phyloP scores from a whole-genome alignment of 2,113 vertebrate genomes.

The Pipa parva region DNA sequence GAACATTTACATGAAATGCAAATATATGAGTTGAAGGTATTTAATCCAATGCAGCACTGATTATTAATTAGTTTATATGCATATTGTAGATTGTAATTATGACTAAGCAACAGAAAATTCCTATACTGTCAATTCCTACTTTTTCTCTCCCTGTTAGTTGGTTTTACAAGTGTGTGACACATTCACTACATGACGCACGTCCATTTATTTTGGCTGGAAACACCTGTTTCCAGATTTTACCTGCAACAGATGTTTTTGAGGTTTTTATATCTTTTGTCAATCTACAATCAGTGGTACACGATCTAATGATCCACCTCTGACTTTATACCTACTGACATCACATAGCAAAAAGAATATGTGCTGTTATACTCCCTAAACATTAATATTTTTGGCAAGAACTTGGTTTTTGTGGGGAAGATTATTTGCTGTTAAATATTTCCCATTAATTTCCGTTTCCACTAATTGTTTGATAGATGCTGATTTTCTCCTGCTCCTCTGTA shows the following conservation, averaged over 20 bases:
- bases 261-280: background rate
- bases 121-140: too few species aligned
- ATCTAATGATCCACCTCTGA: background rate
- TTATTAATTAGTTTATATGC: too few species aligned
- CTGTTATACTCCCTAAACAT: background rate
- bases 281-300: background rate
- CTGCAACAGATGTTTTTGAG: background rate
- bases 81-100: too few species aligned
- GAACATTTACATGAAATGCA: too few species aligned
- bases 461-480: conserved; percentile 23
- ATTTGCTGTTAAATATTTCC: conserved; percentile 16
- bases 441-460: background rate
- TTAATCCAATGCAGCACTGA: too few species aligned
- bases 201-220: background rate
- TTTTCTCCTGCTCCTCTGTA: conserved; percentile 15
- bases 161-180: too few species aligned
- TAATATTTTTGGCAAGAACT: background rate
- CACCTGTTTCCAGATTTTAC: conserved; percentile 2
- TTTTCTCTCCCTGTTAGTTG: too few species aligned
- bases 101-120: too few species aligned
- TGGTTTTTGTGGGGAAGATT: background rate
- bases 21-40: too few species aligned
- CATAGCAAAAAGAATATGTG: background rate
- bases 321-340: background rate
- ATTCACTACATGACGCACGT: background rate